These are phyloP conservation scores for Gymnopithys bicolor DNA, from an alignment of 2,797 vertebrate species.

Conservation along the genomic window DNA sequence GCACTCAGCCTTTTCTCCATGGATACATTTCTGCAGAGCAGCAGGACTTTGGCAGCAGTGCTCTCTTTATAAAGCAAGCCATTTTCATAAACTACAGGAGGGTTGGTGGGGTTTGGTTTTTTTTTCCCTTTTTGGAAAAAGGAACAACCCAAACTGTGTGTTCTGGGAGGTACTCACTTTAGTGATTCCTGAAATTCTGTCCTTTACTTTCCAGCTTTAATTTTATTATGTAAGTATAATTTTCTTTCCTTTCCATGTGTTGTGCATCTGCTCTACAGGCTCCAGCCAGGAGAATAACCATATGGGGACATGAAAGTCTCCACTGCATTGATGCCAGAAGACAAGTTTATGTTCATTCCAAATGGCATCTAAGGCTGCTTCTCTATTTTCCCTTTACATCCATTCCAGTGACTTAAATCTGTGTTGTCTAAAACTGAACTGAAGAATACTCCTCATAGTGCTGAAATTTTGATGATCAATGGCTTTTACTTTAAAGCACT, in stretches of 20 bases:
- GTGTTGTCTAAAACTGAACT: conserved; percentile 7
- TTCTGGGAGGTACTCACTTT: conserved; percentile 7
- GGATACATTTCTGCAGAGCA: conserved; percentile 40
- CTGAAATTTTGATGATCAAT: not conserved
- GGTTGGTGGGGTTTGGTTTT: not conserved
- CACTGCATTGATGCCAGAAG: conserved; percentile 52
- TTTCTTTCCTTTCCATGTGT: conserved; percentile 59
- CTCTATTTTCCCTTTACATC: conserved; percentile 31
- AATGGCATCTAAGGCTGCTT: conserved; percentile 46
- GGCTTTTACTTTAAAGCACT: not conserved
- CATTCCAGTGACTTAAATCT: not conserved
- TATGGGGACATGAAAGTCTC: conserved; percentile 67
- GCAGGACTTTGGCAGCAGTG: conserved; percentile 42
- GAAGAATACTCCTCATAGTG: not conserved
- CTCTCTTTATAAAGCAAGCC: conserved; percentile 28
- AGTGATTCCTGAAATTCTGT: conserved; percentile 39
- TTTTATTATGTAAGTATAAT: conserved; percentile 22
- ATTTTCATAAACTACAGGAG: conserved; percentile 30
- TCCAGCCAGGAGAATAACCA: conserved; percentile 63
- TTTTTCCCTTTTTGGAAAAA: conserved; percentile 4
- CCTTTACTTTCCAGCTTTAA: conserved; percentile 34
- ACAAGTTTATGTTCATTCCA: conserved; percentile 63
- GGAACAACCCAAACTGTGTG: not conserved
- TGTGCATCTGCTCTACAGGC: conserved; percentile 57
- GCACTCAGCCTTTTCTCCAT: conserved; percentile 14